phyloP scores from a whole-genome alignment of 30 jellyfish, hydroid and myxozoan genomes.

The Catostylus mosaicus region DNA sequence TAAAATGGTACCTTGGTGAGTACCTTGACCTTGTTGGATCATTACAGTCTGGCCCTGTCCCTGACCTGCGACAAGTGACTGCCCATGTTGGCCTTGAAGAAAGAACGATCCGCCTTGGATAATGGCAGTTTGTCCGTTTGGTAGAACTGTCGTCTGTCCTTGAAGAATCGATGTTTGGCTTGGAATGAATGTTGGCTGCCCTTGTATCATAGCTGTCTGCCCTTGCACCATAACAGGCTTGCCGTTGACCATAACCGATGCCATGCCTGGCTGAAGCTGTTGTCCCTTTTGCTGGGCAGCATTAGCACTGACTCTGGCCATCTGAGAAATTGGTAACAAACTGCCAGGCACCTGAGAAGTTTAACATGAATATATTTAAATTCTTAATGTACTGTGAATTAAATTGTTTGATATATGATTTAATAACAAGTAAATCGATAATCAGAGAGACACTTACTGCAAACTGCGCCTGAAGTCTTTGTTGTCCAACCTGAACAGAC shows the following conservation, averaged over 20 bases:
- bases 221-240: conserved; percentile 99
- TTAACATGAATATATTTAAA: not conserved
- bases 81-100: conserved; percentile 98
- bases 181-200: conserved; percentile 97
- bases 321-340: conserved; percentile 89
- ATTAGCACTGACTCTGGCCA: conserved; percentile 89
- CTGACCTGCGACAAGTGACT: conserved; percentile 87
- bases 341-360: conserved; percentile 92
- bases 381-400: not conserved
- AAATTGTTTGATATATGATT: not conserved
- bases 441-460: conserved; percentile 43
- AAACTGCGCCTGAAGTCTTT: conserved; percentile 76
- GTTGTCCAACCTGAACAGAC: conserved; percentile 81
- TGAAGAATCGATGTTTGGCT: conserved; percentile 91
- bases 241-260: conserved; percentile 98
- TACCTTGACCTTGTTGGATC: conserved; percentile 87
- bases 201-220: conserved; percentile 93
- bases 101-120: conserved; percentile 96
- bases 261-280: conserved; percentile 87
- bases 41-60: conserved; percentile 97
- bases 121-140: conserved; percentile 96
- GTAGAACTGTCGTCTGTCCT: conserved; percentile 90
- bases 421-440: not conserved
- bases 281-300: conserved; percentile 86
- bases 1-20: conserved; percentile 56